Conservation (phyloP, 2,113 vertebrate genomes). For the Cygnus atratus region DNA sequence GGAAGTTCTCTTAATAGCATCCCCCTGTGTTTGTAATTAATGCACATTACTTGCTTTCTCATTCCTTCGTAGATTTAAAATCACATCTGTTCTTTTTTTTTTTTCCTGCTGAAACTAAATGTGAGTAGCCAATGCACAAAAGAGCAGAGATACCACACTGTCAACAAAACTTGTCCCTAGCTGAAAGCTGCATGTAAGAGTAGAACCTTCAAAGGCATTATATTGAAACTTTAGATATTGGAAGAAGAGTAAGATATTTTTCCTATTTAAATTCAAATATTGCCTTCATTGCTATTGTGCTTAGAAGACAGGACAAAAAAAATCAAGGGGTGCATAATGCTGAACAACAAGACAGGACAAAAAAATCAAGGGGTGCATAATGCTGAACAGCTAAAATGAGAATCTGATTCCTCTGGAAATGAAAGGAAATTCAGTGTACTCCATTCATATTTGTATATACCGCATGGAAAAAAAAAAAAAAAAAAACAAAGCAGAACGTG, state of each 20-base stretch:
- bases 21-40: not conserved
- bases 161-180: not conserved
- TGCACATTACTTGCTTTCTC: not conserved
- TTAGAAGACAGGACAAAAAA: not conserved
- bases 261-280: not conserved
- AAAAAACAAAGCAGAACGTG: not conserved
- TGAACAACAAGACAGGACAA: not conserved
- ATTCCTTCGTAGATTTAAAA: not conserved
- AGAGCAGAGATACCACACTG: not conserved
- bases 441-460: not conserved
- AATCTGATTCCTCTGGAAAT: not conserved
- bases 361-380: not conserved
- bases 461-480: not conserved
- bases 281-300: not conserved
- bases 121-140: not conserved
- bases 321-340: not conserved
- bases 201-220: not conserved
- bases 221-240: not conserved
- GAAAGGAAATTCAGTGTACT: not conserved
- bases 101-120: not conserved
- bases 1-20: not conserved
- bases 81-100: not conserved
- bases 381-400: not conserved
- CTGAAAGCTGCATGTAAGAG: not conserved
- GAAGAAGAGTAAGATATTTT: not conserved